Percentiles rank a stretch among this genome's conserved stretches.
These are phyloP conservation scores for Drosophila burlai DNA, from an alignment of 1,140 invertebrate species.

Conservation along the genomic window DNA sequence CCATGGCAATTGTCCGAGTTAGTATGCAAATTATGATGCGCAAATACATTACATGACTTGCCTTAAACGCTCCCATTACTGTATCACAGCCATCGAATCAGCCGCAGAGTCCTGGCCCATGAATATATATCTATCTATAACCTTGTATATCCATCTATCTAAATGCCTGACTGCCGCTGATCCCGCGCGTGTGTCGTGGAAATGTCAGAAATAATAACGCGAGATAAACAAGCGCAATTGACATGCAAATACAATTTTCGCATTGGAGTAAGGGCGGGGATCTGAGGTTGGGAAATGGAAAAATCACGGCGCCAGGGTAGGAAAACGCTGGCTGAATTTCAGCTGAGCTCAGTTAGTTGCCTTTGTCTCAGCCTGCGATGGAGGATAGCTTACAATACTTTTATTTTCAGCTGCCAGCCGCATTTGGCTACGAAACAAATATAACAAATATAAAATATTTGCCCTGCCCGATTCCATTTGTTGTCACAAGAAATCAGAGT, in stretches of 20 bases:
- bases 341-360: not conserved
- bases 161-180: conserved; percentile 26
- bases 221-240: conserved; percentile 81
- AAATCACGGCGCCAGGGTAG: conserved; percentile 47
- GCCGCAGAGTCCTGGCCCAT: conserved; percentile 29
- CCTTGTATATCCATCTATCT: conserved; percentile 18
- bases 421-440: conserved; percentile 69
- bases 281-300: conserved; percentile 32
- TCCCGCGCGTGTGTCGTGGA: conserved; percentile 47
- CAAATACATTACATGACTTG: conserved; percentile 59
- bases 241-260: conserved; percentile 80
- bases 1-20: conserved; percentile 13
- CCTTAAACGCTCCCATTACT: conserved; percentile 55
- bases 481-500: conserved; percentile 76
- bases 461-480: conserved; percentile 37
- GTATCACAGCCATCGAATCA: conserved; percentile 51
- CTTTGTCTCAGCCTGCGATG: conserved; percentile 29
- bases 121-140: conserved; percentile 19
- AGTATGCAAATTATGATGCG: conserved; percentile 69
- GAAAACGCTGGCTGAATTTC: conserved; percentile 7
- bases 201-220: conserved; percentile 79
- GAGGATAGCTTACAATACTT: conserved; percentile 65
- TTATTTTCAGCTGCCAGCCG: conserved; percentile 60
- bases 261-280: conserved; percentile 8
- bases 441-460: conserved; percentile 82